Percentiles rank a stretch among this genome's conserved stretches.
These are phyloP conservation scores for Drosophila falleni DNA, from an alignment of 2,888 invertebrate species.

Conservation along the genomic window DNA sequence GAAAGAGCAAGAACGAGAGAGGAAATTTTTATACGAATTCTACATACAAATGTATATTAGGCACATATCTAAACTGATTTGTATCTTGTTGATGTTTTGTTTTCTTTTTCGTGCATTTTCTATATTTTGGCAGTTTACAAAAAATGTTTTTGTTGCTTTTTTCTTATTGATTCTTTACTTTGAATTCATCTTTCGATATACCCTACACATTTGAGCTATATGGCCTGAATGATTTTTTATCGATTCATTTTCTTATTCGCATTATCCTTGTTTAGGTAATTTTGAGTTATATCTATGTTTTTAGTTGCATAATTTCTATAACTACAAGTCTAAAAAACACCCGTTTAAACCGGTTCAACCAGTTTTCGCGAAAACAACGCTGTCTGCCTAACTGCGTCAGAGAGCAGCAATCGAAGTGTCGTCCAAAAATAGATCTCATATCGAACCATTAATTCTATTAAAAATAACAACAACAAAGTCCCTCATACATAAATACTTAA, in stretches of 20 bases:
- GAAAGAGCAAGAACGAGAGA: constrained; percentile 8
- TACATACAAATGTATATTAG: background rate
- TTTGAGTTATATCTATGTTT: too few relatives aligned
- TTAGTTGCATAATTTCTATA: background rate
- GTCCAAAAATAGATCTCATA: constrained; percentile 57
- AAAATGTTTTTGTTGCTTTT: constrained; percentile 12
- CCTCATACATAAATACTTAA: background rate
- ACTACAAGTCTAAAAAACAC: background rate
- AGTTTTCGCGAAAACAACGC: constrained; percentile 11
- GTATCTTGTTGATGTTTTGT: constrained; percentile 24
- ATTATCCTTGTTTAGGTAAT: background rate
- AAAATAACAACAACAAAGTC: constrained; percentile 22
- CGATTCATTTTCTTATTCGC: background rate
- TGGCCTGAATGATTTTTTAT: background rate
- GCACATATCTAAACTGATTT: constrained; percentile 9
- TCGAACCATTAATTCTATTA: constrained; percentile 48
- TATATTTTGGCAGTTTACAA: constrained; percentile 14
- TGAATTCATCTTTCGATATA: constrained; percentile 13
- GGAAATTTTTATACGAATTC: constrained; percentile 11
- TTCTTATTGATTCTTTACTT: constrained; percentile 33
- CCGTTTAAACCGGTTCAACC: constrained; percentile 29
- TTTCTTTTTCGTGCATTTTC: constrained; percentile 17
- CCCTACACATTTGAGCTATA: background rate
- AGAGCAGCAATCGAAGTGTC: constrained; percentile 28
- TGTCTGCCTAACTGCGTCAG: constrained; percentile 52